Conservation (phyloP, 2,888 invertebrate species). For the Ptilodon capucinus region DNA sequence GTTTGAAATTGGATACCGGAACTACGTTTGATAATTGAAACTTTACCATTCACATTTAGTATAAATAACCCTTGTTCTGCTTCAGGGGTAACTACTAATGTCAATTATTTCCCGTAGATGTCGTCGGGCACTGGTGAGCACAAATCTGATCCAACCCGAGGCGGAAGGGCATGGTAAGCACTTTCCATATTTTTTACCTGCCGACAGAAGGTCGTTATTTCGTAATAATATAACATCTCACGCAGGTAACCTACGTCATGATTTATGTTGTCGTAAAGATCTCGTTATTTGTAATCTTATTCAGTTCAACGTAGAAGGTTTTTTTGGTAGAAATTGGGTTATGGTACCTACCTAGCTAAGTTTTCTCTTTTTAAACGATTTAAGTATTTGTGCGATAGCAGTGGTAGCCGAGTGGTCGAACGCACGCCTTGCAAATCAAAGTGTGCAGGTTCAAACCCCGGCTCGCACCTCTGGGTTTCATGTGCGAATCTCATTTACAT, state of each 20-base stretch:
- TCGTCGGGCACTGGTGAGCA: slow-evolving; percentile 10
- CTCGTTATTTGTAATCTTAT: not conserved
- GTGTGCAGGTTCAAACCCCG: too few species aligned
- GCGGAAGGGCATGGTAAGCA: slow-evolving; percentile 22
- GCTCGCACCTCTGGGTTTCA: too few species aligned
- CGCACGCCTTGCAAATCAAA: too few species aligned
- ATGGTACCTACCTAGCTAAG: too few species aligned
- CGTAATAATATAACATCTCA: not conserved
- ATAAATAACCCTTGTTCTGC: slow-evolving; percentile 9
- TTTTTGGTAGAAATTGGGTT: not conserved
- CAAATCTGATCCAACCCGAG: slow-evolving; percentile 4
- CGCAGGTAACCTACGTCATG: not conserved
- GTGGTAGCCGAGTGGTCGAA: too few species aligned
- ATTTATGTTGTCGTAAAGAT: not conserved
- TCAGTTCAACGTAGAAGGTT: not conserved
- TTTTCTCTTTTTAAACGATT: too few species aligned
- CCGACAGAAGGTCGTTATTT: not conserved
- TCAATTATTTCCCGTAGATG: slow-evolving; percentile 27
- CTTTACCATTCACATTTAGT: slow-evolving; percentile 9
- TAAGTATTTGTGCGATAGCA: too few species aligned
- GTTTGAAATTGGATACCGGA: slow-evolving; percentile 12
- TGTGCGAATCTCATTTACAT: too few species aligned
- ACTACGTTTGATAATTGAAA: slow-evolving; percentile 7
- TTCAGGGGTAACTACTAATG: slow-evolving; percentile 9
- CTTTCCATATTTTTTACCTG: not conserved